These are phyloP conservation scores for Pygoscelis antarcticus DNA, from an alignment of 2,113 vertebrate species.

Conservation along the genomic window DNA sequence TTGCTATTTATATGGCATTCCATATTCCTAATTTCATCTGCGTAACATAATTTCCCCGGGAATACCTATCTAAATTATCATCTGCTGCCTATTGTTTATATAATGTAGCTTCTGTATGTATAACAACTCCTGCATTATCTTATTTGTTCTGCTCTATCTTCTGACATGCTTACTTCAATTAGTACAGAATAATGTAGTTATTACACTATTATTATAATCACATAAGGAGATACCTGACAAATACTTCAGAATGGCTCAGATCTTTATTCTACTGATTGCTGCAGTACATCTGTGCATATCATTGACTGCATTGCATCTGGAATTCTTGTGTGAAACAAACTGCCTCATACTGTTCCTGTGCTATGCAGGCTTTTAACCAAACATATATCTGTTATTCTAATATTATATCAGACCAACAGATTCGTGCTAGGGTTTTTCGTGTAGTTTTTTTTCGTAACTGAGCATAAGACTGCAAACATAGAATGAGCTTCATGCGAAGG, in stretches of 20 bases:
- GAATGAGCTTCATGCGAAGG: neutral
- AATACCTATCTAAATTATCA: neutral
- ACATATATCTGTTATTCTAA: neutral
- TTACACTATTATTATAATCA: neutral
- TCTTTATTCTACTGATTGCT: neutral
- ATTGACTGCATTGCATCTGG: neutral
- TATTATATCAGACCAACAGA: neutral
- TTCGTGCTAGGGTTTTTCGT: neutral
- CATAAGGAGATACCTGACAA: neutral
- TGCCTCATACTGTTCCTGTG: neutral
- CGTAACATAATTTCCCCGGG: neutral
- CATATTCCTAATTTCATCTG: neutral
- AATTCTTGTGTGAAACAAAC: neutral
- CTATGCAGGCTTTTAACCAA: neutral
- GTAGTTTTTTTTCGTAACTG: neutral
- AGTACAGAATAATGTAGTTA: neutral
- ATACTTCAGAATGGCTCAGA: neutral
- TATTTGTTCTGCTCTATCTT: constrained; percentile 21
- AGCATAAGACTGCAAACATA: neutral
- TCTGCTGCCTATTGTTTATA: neutral
- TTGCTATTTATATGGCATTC: neutral
- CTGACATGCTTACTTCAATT: neutral
- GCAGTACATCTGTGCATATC: neutral
- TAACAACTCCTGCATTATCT: neutral
- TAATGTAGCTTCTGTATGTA: neutral